Conservation (phyloP, 2,113 vertebrate species). For the Zosterops borbonicus region DNA sequence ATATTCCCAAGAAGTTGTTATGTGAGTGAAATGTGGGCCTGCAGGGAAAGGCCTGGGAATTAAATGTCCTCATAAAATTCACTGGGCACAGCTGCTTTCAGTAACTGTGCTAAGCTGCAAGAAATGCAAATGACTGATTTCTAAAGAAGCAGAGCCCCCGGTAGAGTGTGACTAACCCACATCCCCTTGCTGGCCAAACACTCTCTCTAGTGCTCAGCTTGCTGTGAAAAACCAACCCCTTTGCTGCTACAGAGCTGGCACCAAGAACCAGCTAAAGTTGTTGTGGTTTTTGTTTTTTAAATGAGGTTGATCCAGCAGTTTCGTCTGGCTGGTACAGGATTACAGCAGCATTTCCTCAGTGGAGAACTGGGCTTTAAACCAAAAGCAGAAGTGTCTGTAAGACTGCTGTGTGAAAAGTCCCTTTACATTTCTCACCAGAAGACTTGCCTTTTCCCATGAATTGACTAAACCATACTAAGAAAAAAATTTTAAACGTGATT, state of each 20-base stretch:
- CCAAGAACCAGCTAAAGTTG: not conserved
- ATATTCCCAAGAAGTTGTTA: not conserved
- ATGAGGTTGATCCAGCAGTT: not conserved
- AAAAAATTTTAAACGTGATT: not conserved
- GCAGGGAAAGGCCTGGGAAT: not conserved
- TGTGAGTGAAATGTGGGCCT: not conserved
- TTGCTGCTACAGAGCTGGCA: not conserved
- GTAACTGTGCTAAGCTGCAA: not conserved
- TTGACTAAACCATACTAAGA: not conserved
- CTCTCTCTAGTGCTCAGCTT: not conserved
- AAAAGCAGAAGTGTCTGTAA: not conserved
- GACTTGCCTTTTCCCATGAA: not conserved
- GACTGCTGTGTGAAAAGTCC: not conserved
- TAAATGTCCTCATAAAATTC: not conserved
- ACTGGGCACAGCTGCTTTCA: not conserved
- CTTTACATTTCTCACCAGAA: not conserved
- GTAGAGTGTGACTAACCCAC: not conserved
- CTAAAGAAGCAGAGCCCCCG: not conserved
- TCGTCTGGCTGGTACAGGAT: not conserved
- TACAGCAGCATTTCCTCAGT: not conserved
- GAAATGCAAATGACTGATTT: conserved; percentile 21
- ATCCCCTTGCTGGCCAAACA: not conserved
- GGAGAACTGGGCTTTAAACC: not conserved
- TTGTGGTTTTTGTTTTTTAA: not conserved
- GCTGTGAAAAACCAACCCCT: not conserved